Base-by-base conservation (phyloP, 1,140 invertebrate genomes). In the Galleria mellonella region DNA sequence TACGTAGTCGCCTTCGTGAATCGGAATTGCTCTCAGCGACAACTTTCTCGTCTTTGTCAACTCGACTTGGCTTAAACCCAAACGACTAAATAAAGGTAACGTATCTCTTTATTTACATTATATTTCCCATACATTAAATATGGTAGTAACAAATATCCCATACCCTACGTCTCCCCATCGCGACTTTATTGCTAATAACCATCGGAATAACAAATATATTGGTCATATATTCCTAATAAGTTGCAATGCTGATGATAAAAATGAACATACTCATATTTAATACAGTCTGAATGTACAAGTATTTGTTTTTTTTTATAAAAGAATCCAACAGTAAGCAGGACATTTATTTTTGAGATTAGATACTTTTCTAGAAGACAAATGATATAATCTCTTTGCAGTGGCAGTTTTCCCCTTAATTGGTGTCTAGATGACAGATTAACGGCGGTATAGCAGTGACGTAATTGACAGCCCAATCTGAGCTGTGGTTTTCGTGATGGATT, bases 371-470 rank as follows among this genome's bases (percentile, higher is more conserved):
- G 49, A 74, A 75, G 72, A 75, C 55, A 73, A 76, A 78, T 78
- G 63, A 55, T 58, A 59, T 51, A 43, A 63, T 64, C 52, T 61
- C 38, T 55, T 49, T 53, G 48, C 46, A 15, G 51, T 55, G 67
- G 69, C 67, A 75, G 62, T 63, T 72, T 70, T 59, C 58, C 55
- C 61, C 55, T 77, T 78, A 83, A 83, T 81, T 81, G 70, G 68
- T 75, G 75, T 73, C 71, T 65, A 69, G 72, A 81, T 81, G 79
- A 83, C 69, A 71, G 66, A 83, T 83, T 78, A 77, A 72, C 67
- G 65, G 48, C 61, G 68, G 63, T 35, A 51, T 52, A 72, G 57
- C 61, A 43, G 65, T 76, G 70, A 77, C 74, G 68, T 81, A 83
- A 83, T 83, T 83, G 79, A 83, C 76, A 77, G 65, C 51, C 50